Conservation (phyloP, 2,797 vertebrate genomes). For the Spea hammondii region DNA sequence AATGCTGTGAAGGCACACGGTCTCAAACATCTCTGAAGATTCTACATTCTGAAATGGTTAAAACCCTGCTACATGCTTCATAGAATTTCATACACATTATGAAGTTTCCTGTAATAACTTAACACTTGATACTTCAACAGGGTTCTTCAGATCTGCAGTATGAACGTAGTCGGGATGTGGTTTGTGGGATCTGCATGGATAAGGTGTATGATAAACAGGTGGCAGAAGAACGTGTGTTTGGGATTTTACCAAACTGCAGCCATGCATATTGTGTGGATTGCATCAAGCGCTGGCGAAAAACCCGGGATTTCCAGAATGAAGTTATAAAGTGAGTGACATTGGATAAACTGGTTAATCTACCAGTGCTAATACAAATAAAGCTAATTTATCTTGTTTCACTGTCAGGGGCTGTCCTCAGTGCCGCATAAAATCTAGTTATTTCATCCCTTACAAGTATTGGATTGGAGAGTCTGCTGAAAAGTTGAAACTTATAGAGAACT, state of each 20-base stretch:
- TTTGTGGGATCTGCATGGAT: conserved; percentile 92
- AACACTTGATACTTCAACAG: background rate
- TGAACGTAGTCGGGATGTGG: conserved; percentile 69
- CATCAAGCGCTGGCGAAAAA: conserved; percentile 83
- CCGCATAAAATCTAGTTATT: conserved; percentile 80
- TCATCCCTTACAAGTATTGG: conserved; percentile 86
- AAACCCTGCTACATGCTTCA: background rate
- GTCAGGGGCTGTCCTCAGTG: conserved; percentile 79
- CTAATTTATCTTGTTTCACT: background rate
- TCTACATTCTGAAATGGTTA: conserved; percentile 30
- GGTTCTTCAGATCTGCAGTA: conserved; percentile 1
- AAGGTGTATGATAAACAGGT: conserved; percentile 79
- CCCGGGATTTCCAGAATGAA: conserved; percentile 69
- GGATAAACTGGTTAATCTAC: too few species aligned
- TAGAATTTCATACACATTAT: too few species aligned
- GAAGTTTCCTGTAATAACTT: background rate
- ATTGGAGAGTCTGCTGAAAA: conserved; percentile 75
- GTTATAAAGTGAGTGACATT: conserved; percentile 75
- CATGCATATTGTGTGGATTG: conserved; percentile 83
- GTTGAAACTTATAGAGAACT: conserved; percentile 72
- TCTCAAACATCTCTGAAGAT: background rate
- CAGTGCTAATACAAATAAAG: too few species aligned
- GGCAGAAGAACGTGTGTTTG: conserved; percentile 70
- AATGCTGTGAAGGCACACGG: background rate
- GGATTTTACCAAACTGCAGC: conserved; percentile 84